These are phyloP conservation scores for Apoda limacodes DNA, from an alignment of 2,888 invertebrate genomes.

Conservation along the genomic window DNA sequence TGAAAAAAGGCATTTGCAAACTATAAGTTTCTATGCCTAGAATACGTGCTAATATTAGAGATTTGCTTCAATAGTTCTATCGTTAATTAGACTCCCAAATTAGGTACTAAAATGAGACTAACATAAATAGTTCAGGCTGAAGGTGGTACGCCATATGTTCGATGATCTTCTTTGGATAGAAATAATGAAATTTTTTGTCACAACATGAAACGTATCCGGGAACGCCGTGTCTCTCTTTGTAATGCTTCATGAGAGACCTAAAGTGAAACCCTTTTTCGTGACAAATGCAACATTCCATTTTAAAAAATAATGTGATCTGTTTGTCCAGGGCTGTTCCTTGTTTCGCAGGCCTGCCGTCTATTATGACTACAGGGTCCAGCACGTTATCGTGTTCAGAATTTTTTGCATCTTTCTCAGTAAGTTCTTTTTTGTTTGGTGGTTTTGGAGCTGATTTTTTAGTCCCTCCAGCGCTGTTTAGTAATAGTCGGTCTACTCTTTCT, in stretches of 20 bases:
- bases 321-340: slow-evolving; percentile 51
- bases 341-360: slow-evolving; percentile 54
- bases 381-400: slow-evolving; percentile 26
- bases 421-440: slow-evolving; percentile 9
- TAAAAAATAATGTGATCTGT: slow-evolving; percentile 58
- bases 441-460: slow-evolving; percentile 23
- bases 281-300: slow-evolving; percentile 64
- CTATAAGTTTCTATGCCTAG: too few species aligned
- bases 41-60: too few species aligned
- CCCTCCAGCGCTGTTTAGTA: slow-evolving; percentile 24
- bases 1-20: too few species aligned
- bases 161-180: slow-evolving; percentile 60
- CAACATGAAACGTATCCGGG: slow-evolving; percentile 61
- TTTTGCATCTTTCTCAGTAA: slow-evolving; percentile 22
- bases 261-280: slow-evolving; percentile 55
- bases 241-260: slow-evolving; percentile 57
- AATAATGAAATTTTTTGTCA: slow-evolving; percentile 60
- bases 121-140: slow-evolving; percentile 60
- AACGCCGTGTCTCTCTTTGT: slow-evolving; percentile 60
- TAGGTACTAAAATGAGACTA: slow-evolving; percentile 24
- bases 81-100: too few species aligned
- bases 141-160: slow-evolving; percentile 63
- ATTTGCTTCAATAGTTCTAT: too few species aligned
- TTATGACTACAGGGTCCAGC: slow-evolving; percentile 44
- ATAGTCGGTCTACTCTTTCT: slow-evolving; percentile 44